Base-by-base conservation (phyloP, 2,113 vertebrate genomes). In the Microcebus jonahi region DNA sequence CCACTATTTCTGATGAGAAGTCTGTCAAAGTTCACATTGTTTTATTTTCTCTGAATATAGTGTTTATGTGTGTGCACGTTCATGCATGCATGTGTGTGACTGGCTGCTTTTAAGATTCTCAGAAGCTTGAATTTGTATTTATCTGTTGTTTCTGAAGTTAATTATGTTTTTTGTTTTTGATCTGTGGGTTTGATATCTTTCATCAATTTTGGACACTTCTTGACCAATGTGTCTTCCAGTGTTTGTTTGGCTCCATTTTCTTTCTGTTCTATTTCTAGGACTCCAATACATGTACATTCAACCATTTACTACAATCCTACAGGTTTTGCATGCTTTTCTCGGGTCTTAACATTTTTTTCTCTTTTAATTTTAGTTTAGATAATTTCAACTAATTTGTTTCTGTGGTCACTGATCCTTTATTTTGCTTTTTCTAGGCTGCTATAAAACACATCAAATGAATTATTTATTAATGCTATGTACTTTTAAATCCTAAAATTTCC, bases 401-500 rank as follows among this genome's bases (percentile, higher is more conserved):
- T 27, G 39, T 42, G 76, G 57, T 93, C 53, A 83, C 17, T 84
- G 23, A 73, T n/a, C 2, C 0, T 81, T 73, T 68, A 63, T 45
- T 80, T n/a, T 70, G 13, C 18, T 65, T 96, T 92, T 57, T 59
- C 18, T 42, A 48, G 5, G 15, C 10, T 91, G 31, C 25, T 86
- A 3, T 90, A 70, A 65, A 76, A 76, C 12, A 36, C 90, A 42
- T 17, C 8, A 39, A 79, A 65, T 57, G 14, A 34, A 73, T 48
- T 86, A 5, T n/a, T 75, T 20, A 65, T 39, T 76, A 45, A 86
- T 70, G 34, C 27, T 80, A 39, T 75, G 4, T 59, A 73, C 73
- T 86, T 94, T 88, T 23, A 95, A 87, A 85, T 82, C 65, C 17
- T 84, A 57, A 14, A 8, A 81, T 50, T 91, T 87, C 29, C 21